phyloP scores from a whole-genome alignment of 2,888 invertebrate species.

The Bombyx huttoni region DNA sequence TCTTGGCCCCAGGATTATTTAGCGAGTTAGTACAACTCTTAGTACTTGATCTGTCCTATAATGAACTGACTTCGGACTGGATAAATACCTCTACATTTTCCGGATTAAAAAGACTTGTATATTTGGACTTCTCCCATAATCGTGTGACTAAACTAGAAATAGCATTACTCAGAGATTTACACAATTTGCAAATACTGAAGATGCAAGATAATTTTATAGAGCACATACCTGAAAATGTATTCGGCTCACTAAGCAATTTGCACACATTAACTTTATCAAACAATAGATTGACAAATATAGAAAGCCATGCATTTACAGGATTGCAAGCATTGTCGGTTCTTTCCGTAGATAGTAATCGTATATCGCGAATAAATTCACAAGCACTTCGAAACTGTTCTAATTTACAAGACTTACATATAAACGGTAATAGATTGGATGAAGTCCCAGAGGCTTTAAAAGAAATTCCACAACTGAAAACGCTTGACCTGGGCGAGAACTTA shows the following conservation, averaged over 20 bases:
- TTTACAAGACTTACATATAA: conserved; percentile 85
- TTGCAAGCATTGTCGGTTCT: conserved; percentile 82
- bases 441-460: conserved; percentile 82
- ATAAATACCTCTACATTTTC: conserved; percentile 85
- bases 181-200: conserved; percentile 84
- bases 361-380: conserved; percentile 81
- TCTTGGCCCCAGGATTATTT: conserved; percentile 85
- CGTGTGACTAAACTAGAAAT: conserved; percentile 82
- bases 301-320: conserved; percentile 83
- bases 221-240: conserved; percentile 83
- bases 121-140: conserved; percentile 84
- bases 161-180: conserved; percentile 82
- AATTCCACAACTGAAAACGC: conserved; percentile 82
- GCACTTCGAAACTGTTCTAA: conserved; percentile 85
- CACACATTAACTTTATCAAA: conserved; percentile 86
- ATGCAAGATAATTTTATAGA: conserved; percentile 86
- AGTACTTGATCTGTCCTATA: conserved; percentile 83
- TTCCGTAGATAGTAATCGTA: conserved; percentile 85
- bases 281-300: conserved; percentile 82
- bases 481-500: conserved; percentile 89
- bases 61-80: conserved; percentile 87
- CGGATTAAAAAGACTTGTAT: conserved; percentile 81
- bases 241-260: conserved; percentile 81
- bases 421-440: conserved; percentile 82
- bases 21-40: conserved; percentile 81